phyloP scores from a whole-genome alignment of 2,797 vertebrate species.

The Onychomys arenicola region DNA sequence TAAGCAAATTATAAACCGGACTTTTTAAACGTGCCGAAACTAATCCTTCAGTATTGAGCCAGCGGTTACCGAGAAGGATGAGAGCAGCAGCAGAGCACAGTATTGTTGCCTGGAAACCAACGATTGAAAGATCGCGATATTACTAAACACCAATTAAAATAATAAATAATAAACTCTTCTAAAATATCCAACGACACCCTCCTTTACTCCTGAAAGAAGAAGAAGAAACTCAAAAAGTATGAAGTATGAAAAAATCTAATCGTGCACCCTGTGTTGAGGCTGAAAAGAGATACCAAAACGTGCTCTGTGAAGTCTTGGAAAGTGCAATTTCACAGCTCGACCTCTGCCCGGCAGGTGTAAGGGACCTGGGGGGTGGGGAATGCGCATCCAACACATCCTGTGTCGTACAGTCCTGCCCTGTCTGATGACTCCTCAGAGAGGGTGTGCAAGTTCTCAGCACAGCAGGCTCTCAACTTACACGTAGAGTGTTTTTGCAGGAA shows the following conservation, averaged over 20 bases:
- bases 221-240: not conserved
- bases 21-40: not conserved
- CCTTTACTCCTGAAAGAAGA: not conserved
- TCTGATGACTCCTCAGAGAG: not conserved
- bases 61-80: conserved; percentile 1
- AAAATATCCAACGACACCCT: conserved; percentile 53
- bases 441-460: not conserved
- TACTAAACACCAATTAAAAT: not conserved
- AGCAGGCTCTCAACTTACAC: conserved; percentile 31
- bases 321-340: not conserved
- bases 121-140: not conserved
- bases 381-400: not conserved
- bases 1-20: not conserved
- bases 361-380: not conserved
- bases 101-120: conserved; percentile 51
- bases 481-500: conserved; percentile 18
- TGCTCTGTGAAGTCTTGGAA: not conserved
- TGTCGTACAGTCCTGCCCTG: not conserved
- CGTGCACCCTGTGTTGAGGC: not conserved
- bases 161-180: conserved; percentile 15
- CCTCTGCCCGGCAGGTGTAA: no score
- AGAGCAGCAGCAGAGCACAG: not conserved
- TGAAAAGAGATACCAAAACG: not conserved
- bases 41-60: conserved; percentile 34
- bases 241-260: conserved; percentile 44